Conservation (phyloP, 2,888 invertebrate genomes). For the Crocallis elinguaria region DNA sequence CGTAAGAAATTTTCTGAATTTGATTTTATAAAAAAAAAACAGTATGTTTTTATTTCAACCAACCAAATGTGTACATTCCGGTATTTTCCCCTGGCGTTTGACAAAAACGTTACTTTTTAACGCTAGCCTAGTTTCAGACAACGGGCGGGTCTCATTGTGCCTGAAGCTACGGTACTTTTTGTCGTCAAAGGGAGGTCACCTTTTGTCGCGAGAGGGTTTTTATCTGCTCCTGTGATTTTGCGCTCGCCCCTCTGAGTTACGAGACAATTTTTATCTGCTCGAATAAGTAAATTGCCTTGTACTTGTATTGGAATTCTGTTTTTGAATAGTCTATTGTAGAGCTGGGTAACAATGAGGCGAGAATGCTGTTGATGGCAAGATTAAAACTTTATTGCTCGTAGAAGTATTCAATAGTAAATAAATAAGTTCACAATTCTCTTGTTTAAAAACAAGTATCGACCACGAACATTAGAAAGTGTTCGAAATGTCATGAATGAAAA, state of each 20-base stretch:
- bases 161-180: slow-evolving; percentile 32
- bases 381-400: too few species aligned
- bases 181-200: slow-evolving; percentile 59
- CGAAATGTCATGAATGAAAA: too few species aligned
- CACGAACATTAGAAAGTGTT: too few species aligned
- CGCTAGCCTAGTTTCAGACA: slow-evolving; percentile 59
- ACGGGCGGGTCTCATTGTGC: slow-evolving; percentile 41
- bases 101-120: slow-evolving; percentile 48
- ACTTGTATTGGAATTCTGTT: slow-evolving; percentile 16
- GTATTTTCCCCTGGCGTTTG: slow-evolving; percentile 31
- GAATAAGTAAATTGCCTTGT: slow-evolving; percentile 22
- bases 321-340: slow-evolving; percentile 1
- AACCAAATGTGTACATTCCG: not conserved
- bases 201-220: slow-evolving; percentile 51
- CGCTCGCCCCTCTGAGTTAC: slow-evolving; percentile 14
- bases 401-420: too few species aligned
- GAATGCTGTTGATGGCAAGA: too few species aligned
- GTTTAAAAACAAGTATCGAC: too few species aligned
- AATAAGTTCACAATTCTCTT: too few species aligned
- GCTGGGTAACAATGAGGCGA: not conserved
- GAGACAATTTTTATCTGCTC: slow-evolving; percentile 18
- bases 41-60: too few species aligned
- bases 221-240: slow-evolving; percentile 34
- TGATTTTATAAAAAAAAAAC: too few species aligned
- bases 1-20: too few species aligned